Base-by-base conservation (phyloP, 1,140 invertebrate species). In the Drosophila bifasciata region DNA sequence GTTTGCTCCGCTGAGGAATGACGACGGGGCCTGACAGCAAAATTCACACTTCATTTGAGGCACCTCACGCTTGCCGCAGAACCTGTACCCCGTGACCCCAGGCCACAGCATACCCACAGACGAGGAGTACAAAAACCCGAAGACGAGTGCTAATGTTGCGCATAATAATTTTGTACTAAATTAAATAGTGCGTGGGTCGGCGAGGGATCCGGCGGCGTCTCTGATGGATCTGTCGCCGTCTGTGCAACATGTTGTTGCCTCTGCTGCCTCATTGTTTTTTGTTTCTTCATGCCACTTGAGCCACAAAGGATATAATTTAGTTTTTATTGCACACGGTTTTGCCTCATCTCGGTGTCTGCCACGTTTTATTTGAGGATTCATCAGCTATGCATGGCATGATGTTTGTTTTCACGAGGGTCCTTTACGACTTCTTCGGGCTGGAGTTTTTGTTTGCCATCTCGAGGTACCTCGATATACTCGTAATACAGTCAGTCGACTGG, bases 111-210 rank as follows among this genome's bases (percentile, higher is more conserved):
- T 45, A 40, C 36, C 58, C 69, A 48, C 19, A 25, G 36, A 32
- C 41, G 17, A n/a, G 41, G 19, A 39, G 8, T 28, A n/a, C n/a
- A 28, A 28, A 28, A 28, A 32, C 43, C 56, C 50, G n/a, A 28
- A 51, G 58, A 62, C 68, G 63, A 75, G 79, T 89, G 84, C 83
- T 88, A 88, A 88, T 88, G 83, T 83, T 66, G 83, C 83, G 75
- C 83, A 88, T 88, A 88, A 88, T 88, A 88, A 88, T 88, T 88
- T 88, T 83, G 78, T 88, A 79, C 84, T 79, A 88, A 83, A 88
- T 88, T 88, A 88, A 88, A 88, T 88, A 89, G 78, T 88, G 83
- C 79, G 83, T 88, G 78, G 79, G 84, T 76, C 77, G 79, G 62
- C 60, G 46, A 67, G 40, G 53, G 21, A 39, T 58, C 63, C 59